Base-by-base conservation (phyloP, 92 coral and sea anemone species). In the Porites divaricata region DNA sequence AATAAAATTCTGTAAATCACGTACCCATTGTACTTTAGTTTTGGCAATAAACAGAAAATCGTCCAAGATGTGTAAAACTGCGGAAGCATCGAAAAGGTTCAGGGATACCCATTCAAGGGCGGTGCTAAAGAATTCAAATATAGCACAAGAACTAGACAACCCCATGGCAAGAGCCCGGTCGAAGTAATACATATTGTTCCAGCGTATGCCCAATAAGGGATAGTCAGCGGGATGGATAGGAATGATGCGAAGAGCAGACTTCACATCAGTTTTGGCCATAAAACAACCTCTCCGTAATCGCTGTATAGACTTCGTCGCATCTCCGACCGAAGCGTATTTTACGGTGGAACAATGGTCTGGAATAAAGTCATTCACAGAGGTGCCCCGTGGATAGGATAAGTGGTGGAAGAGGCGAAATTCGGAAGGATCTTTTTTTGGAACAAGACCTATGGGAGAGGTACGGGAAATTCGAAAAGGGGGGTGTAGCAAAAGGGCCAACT, bases 41-140 rank as follows among this genome's bases (percentile, higher is more conserved):
- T 19, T 6, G 1, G 92, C 52, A 9, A 84, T 72, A 35, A 89
- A 48, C 57, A 89, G 19, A 67, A 85, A 85, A 67, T 89, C 89
- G 26, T 85, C 89, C 54, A 85, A 59, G 9, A 85, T 66, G 82
- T 89, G 86, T 20, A 89, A 17, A 45, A 85, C 74, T 1, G 41
- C 24, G 0, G 22, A 58, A 25, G 83, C 85, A 15, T n/a, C 17
- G 0, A 89, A 67, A 7, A 26, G 54, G 19, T 74, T 63, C 9
- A 71, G 9, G 17, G 92, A 77, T 49, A 79, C 20, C 92, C 92
- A 89, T 24, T 85, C 86, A 1, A 89, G 13, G 86, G n/a, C 77
- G 1, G 86, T 84, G 49, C 77, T 59, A 24, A 84, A 78, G 2
- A 63, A 16, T 51, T 84, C 82, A 84, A 70, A 84, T 19, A 80